Conservation (phyloP, 2,888 invertebrate species). For the Eurois occulta region DNA sequence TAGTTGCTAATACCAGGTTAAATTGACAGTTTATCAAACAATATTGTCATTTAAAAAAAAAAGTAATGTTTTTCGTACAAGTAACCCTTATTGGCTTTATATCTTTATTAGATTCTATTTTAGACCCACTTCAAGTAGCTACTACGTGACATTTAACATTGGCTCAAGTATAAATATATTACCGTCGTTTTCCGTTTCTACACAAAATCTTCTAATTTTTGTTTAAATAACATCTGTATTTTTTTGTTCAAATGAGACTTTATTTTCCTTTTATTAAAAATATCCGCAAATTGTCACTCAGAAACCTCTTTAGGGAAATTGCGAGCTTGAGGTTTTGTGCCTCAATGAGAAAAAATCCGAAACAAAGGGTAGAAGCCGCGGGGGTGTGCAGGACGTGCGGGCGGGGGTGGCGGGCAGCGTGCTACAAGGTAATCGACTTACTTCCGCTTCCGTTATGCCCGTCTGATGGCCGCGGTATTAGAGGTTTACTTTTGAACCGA, state of each 20-base stretch:
- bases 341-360: slow-evolving; percentile 44
- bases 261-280: slow-evolving; percentile 43
- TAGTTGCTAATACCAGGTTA: too few species aligned
- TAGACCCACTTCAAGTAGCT: slow-evolving; percentile 6
- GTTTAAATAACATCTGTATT: slow-evolving; percentile 20
- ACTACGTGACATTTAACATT: not conserved
- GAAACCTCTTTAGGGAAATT: slow-evolving; percentile 60
- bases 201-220: slow-evolving; percentile 6
- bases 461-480: slow-evolving; percentile 26
- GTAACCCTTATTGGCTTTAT: too few species aligned
- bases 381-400: not conserved
- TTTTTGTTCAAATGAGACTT: slow-evolving; percentile 30
- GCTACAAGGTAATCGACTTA: slow-evolving; percentile 57
- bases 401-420: not conserved
- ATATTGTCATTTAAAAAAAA: too few species aligned
- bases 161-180: not conserved
- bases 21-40: too few species aligned
- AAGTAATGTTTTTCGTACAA: too few species aligned
- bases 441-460: slow-evolving; percentile 45
- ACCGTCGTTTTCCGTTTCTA: not conserved
- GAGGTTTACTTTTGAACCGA: slow-evolving; percentile 26
- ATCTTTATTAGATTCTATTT: not conserved
- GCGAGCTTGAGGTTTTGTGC: slow-evolving; percentile 46
- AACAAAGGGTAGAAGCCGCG: slow-evolving; percentile 47
- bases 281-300: slow-evolving; percentile 59